Evolutionary conservation across 2,888 invertebrate genomes (phyloP).

Genomic region (Alcis repandata): DNA sequence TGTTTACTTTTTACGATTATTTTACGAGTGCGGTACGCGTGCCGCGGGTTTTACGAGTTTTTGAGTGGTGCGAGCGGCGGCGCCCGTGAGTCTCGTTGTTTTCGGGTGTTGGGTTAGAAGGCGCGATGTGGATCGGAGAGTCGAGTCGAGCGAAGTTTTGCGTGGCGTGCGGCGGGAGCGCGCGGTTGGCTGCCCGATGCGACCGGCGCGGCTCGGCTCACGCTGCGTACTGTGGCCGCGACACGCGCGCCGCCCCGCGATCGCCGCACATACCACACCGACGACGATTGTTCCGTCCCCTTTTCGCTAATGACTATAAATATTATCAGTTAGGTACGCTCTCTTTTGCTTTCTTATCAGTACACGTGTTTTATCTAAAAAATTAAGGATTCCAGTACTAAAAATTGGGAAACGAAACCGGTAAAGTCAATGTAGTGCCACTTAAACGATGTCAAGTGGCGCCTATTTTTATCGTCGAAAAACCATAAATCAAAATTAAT

Average conservation of each 20-base stretch:
- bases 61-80: constrained; percentile 76
- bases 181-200: constrained; percentile 72
- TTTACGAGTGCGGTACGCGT: constrained; percentile 84
- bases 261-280: constrained; percentile 62
- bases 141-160: constrained; percentile 78
- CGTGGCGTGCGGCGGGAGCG: constrained; percentile 74
- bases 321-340: constrained; percentile 81
- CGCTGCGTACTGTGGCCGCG: constrained; percentile 88
- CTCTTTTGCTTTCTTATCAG: constrained; percentile 83
- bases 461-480: constrained; percentile 35
- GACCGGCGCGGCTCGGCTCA: constrained; percentile 89
- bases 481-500: constrained; percentile 34
- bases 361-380: constrained; percentile 65
- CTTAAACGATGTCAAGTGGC: constrained; percentile 32
- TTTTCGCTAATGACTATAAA: constrained; percentile 86
- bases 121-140: constrained; percentile 57
- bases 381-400: background rate
- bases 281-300: constrained; percentile 82
- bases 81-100: constrained; percentile 68
- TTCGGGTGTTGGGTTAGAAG: background rate
- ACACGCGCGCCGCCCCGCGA: constrained; percentile 87
- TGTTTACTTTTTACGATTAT: constrained; percentile 87
- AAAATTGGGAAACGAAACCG: background rate
- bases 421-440: constrained; percentile 7
- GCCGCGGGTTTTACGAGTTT: constrained; percentile 84